A percentile compares a stretch with the other conserved stretches of the same genome.
phyloP scores from a whole-genome alignment of 2,113 vertebrate species.

The Marcusenius ussheri region DNA sequence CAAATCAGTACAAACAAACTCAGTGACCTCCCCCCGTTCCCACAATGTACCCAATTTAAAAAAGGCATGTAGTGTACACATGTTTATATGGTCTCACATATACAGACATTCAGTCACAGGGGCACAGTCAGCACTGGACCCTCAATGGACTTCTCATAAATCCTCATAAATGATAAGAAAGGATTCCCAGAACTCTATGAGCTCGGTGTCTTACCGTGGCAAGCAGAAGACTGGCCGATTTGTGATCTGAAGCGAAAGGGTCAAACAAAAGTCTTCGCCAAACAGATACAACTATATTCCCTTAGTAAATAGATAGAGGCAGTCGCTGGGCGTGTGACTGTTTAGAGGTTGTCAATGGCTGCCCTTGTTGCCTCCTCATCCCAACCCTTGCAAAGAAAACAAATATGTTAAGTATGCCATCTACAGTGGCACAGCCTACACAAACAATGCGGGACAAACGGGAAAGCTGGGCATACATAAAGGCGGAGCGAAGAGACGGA shows the following conservation, averaged over 20 bases:
- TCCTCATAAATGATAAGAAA: constrained; percentile 43
- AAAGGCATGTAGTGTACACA: constrained; percentile 22
- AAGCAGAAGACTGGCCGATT: constrained; percentile 45
- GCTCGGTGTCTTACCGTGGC: constrained; percentile 42
- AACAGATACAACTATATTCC: constrained; percentile 54
- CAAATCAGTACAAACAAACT: constrained; percentile 16
- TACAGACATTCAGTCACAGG: constrained; percentile 21
- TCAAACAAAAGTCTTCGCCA: constrained; percentile 22
- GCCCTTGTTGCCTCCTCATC: constrained; percentile 48
- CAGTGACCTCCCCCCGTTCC: constrained; percentile 21
- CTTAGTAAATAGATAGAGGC: constrained; percentile 48
- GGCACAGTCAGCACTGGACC: neutral
- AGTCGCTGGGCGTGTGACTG: constrained; percentile 52
- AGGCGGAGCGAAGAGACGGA: constrained; percentile 23
- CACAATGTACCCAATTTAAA: constrained; percentile 23
- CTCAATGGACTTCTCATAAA: constrained; percentile 34
- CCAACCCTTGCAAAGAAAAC: constrained; percentile 59
- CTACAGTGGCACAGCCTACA: constrained; percentile 38
- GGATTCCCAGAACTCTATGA: constrained; percentile 37
- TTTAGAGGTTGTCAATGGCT: constrained; percentile 55
- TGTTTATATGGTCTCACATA: constrained; percentile 20
- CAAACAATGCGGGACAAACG: constrained; percentile 17
- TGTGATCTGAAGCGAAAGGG: constrained; percentile 44
- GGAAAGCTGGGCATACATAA: neutral
- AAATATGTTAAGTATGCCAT: constrained; percentile 53